Conservation (phyloP, 2,113 vertebrate species). For the Procavia capensis region DNA sequence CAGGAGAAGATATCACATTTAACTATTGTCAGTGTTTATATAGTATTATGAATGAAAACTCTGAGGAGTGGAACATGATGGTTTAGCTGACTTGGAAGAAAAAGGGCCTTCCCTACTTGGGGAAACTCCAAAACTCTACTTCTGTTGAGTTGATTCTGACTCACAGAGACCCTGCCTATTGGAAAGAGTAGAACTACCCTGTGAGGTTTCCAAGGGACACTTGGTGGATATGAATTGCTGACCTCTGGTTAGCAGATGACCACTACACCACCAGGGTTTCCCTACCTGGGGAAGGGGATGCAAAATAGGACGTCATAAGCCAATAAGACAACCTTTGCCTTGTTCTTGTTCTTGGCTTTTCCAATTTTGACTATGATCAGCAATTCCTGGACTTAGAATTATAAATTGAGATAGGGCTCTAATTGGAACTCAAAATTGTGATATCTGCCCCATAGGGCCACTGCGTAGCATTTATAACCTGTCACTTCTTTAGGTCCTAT, state of each 20-base stretch:
- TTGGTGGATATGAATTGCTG: too few relatives aligned
- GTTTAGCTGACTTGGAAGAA: constrained; percentile 31
- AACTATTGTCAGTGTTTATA: background rate
- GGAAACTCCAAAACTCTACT: too few relatives aligned
- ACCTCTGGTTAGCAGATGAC: too few relatives aligned
- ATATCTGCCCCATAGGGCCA: background rate
- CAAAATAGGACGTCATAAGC: background rate
- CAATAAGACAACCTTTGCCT: background rate
- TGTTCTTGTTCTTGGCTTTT: background rate
- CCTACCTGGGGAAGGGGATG: background rate
- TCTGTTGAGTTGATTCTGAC: too few relatives aligned
- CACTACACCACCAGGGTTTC: too few relatives aligned
- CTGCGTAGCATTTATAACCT: background rate
- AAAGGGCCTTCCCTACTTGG: background rate
- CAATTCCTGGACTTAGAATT: constrained; percentile 27
- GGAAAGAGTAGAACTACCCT: too few relatives aligned
- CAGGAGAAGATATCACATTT: constrained; percentile 16
- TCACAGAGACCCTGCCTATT: too few relatives aligned
- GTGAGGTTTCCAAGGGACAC: too few relatives aligned
- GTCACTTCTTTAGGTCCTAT: background rate
- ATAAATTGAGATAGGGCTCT: background rate
- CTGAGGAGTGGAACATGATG: constrained; percentile 1
- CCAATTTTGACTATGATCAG: background rate
- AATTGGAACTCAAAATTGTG: background rate
- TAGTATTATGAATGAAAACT: background rate